Evolutionary conservation across 1,140 invertebrate species (phyloP).

Genomic region (Ridgeia piscesae): DNA sequence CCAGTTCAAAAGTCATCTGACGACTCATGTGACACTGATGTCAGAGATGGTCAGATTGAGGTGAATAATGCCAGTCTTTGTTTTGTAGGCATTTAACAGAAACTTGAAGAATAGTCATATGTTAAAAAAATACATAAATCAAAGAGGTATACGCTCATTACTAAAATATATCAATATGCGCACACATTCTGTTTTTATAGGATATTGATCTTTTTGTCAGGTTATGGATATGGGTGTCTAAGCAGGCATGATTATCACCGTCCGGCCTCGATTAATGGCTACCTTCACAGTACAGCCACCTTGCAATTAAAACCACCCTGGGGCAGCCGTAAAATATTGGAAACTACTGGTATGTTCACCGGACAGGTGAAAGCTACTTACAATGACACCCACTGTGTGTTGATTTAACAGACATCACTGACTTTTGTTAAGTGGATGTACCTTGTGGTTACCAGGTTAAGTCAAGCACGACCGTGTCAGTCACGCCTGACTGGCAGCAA

Average conservation of each 20-base stretch:
- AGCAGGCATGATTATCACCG: not conserved
- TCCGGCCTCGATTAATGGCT: not conserved
- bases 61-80: not conserved
- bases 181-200: too few relatives aligned
- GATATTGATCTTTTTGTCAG: too few relatives aligned
- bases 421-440: too few relatives aligned
- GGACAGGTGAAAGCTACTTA: too few relatives aligned
- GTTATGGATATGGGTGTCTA: not conserved
- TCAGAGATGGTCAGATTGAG: not conserved
- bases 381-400: too few relatives aligned
- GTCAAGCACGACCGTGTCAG: not conserved
- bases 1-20: not conserved
- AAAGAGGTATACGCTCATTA: too few relatives aligned
- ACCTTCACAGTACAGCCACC: not conserved
- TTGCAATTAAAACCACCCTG: not conserved
- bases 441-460: not conserved
- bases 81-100: not conserved
- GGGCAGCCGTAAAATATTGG: too few relatives aligned
- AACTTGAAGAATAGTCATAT: not conserved
- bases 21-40: not conserved
- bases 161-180: too few relatives aligned
- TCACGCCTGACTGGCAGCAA: not conserved
- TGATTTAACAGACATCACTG: too few relatives aligned
- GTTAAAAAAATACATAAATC: too few relatives aligned
- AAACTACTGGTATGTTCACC: too few relatives aligned